phyloP scores from a whole-genome alignment of 2,113 vertebrate genomes.

The Corythoichthys haematopterus region DNA sequence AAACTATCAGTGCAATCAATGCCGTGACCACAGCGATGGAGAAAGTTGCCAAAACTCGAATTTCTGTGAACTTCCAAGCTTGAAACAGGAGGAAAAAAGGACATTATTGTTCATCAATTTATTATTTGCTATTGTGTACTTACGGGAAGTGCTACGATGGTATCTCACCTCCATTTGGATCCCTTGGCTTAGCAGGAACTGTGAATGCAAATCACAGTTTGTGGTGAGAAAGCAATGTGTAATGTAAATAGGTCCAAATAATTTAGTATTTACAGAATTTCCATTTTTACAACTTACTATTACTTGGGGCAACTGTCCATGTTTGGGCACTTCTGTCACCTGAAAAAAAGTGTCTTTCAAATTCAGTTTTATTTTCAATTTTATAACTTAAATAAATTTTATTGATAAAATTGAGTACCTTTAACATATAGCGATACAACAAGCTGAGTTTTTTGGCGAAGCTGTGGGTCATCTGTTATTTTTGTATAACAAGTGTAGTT shows the following conservation, averaged over 20 bases:
- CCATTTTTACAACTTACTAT: constrained; percentile 26
- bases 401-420: constrained; percentile 36
- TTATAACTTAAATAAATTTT: background rate
- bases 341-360: constrained; percentile 8
- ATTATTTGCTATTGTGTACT: background rate
- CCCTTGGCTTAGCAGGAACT: constrained; percentile 14
- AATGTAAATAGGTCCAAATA: background rate
- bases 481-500: constrained; percentile 60
- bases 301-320: constrained; percentile 16
- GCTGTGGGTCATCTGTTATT: constrained; percentile 30
- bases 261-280: constrained; percentile 6
- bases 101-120: background rate
- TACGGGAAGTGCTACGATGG: background rate
- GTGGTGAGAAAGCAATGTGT: background rate
- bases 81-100: background rate
- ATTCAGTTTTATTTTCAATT: background rate
- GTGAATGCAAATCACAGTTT: constrained; percentile 16
- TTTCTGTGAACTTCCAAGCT: constrained; percentile 36
- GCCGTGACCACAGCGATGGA: constrained; percentile 52
- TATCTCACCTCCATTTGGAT: constrained; percentile 38
- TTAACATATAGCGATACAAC: constrained; percentile 44
- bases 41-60: constrained; percentile 60
- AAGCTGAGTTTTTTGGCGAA: constrained; percentile 34
- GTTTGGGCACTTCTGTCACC: constrained; percentile 12
- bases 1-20: constrained; percentile 48